Conservation (phyloP, 2,797 vertebrate genomes). For the Bradypus variegatus region DNA sequence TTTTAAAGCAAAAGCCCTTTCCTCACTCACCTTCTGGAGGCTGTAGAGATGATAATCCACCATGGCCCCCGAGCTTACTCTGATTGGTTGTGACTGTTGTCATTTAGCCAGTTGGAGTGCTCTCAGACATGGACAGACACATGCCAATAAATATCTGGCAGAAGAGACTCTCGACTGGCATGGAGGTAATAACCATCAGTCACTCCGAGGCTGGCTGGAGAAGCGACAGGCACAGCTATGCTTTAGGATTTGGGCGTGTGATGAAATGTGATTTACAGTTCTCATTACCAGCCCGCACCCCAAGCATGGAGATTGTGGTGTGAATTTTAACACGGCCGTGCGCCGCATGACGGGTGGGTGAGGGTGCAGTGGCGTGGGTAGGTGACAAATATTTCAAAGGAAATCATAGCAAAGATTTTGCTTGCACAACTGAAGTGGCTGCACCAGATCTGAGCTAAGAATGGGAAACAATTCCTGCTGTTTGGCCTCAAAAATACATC, state of each 20-base stretch:
- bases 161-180: neutral
- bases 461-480: neutral
- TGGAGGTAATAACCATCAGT: neutral
- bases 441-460: neutral
- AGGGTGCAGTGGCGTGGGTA: neutral
- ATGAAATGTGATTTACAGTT: conserved; percentile 9
- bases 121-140: conserved; percentile 30
- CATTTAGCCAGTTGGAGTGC: neutral
- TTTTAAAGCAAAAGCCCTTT: neutral
- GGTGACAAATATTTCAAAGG: conserved; percentile 30
- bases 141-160: neutral
- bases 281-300: neutral
- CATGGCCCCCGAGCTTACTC: neutral
- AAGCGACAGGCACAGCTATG: neutral
- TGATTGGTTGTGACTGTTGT: conserved; percentile 5
- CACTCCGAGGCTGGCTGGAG: neutral
- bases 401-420: neutral
- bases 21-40: neutral
- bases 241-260: neutral
- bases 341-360: neutral
- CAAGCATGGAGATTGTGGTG: neutral
- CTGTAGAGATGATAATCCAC: neutral
- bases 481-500: neutral
- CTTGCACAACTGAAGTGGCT: conserved; percentile 13
- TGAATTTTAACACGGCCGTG: conserved; percentile 1